Evolutionary conservation across 2,797 vertebrate species (phyloP).

Genomic region (Lutjanus campechanus): DNA sequence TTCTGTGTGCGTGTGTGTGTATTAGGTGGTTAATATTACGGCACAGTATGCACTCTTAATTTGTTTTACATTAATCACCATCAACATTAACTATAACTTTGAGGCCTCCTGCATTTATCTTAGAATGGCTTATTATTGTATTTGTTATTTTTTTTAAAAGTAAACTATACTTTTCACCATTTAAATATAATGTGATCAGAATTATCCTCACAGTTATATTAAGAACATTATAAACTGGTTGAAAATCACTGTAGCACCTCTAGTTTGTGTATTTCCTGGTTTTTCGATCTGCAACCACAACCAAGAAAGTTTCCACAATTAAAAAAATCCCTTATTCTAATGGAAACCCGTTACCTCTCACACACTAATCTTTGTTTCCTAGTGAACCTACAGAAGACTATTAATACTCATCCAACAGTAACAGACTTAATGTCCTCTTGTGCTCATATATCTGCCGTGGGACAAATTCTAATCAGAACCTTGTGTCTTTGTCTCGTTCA

Average conservation of each 20-base stretch:
- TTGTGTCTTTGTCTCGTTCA: no score
- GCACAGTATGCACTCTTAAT: neutral
- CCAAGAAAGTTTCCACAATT: neutral
- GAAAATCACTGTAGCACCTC: neutral
- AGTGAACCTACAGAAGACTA: neutral
- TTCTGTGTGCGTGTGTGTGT: no score
- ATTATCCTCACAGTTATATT: neutral
- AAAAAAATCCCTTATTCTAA: neutral
- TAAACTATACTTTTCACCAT: neutral
- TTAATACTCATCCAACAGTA: no score
- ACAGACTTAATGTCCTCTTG: no score
- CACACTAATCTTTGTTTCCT: neutral
- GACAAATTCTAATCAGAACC: neutral
- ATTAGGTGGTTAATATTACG: neutral
- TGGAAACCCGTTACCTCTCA: neutral
- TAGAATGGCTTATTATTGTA: no score
- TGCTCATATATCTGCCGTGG: neutral
- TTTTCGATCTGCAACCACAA: neutral
- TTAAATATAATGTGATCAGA: neutral
- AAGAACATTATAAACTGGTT: neutral
- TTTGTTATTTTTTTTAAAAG: neutral
- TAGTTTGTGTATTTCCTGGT: conserved; percentile 1
- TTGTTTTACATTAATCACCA: neutral
- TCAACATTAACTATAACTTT: neutral
- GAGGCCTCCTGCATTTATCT: neutral